Base-by-base conservation (phyloP, 2,888 invertebrate genomes). In the Lithophane socia region DNA sequence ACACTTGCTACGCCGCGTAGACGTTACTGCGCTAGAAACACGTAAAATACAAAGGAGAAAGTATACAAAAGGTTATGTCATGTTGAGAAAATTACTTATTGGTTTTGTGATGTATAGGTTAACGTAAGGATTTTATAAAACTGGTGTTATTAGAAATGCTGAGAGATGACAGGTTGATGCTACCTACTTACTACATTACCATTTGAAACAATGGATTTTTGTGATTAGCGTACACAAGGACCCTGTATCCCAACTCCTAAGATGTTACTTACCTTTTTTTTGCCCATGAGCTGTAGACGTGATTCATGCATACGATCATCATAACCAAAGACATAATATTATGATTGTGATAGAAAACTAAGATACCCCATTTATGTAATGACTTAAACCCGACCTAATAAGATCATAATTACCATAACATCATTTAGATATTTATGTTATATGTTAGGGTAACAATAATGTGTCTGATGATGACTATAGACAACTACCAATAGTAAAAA, bases 291-390 rank as follows among this genome's bases (percentile, higher is more conserved):
- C n/a, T 49, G 16, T 29, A 64, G 3, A 21, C 56, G 29, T 79
- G 64, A 71, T 65, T 80, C 56, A 44, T 64, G 42, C 49, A 64
- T 29, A 37, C 37, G 37, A 37, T 37, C 37, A 52, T 52, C 52
- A 18, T 8, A 49, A 64, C 58, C 54, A 24, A n/a, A n/a, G 44
- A 24, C 56, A 71, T 70, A 65, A 72, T 79, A 65, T 69, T 65
- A 58, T 58, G 13, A 58, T 47, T 52, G 13, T 24, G 7, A 58
- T 52, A 29, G 49, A 52, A 79, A 65, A 65, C 37, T 24, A 54
- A 71, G 24, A 29, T 65, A 52, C 5, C 10, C 37, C 29, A 79
- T 58, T 76, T 52, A 67, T 77, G 29, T 24, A 60, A 79, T 16
- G 13, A 64, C 56, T 58, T 70, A 70, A 63, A 58, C 49, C 18